Evolutionary conservation across 64 coral and sea anemone species (phyloP), one percentile per base, ranked within the genome.

Genomic region (Pocillopora damicornis): DNA sequence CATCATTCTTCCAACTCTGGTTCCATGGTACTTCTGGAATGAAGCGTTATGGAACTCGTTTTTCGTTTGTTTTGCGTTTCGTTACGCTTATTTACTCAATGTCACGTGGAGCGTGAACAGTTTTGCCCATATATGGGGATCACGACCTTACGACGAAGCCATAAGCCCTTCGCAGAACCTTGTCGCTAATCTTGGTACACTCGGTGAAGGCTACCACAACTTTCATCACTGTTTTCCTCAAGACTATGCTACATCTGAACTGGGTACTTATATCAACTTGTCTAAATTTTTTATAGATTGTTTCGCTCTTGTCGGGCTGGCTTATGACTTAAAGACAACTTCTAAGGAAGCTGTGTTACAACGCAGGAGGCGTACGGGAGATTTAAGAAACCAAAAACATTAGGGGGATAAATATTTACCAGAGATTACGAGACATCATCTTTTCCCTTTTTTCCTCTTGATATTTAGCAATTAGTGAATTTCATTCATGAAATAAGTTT

Each of bases 201-300:
- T 64, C 0, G 92, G 92, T 6, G 92, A 94, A 25, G 92, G 92
- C 12, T 94, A 42, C 56, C 92, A 94, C 35, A 94, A 94, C 78
- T 95, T 83, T 38, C 93, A 95, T 67, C 93, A 95, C 37, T 83
- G 84, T 1, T 94, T 94, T 63, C 92, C 92, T 9, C 88, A 89
- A 10, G 92, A 94, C 35, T 94, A 94, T 35, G 63, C 89, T 6
- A 73, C 93, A 16, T 87, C 89, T 74, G 93, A 95, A 69, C 65
- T 88, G 82, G 79, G 79, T 42, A 79, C 86, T 36, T 37, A 64
- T 9, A 64, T 23, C 25, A 92, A 92, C 35, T 12, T 88, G 36
- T 61, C 81, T 6, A 91, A 82, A 35, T 58, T 34, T 20, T 1
- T 91, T 11, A 91, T 91, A 63, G 79, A 91, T 60, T 26, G 76